Percentiles rank a stretch among this genome's conserved stretches.
phyloP scores from a whole-genome alignment of 2,113 vertebrate species.

The Tragelaphus strepsiceros region DNA sequence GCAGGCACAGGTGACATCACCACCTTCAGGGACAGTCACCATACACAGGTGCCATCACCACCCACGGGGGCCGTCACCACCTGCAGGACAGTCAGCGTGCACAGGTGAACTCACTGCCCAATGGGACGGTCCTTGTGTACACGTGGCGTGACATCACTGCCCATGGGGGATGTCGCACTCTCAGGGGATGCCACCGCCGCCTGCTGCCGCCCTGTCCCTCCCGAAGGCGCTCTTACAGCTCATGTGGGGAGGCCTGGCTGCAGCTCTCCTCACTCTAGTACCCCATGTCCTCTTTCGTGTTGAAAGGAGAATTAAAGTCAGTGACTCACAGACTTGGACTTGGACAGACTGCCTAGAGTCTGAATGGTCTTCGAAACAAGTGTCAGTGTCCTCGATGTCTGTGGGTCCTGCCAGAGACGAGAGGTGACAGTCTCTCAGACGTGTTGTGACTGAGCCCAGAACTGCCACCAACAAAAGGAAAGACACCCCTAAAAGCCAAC shows the following conservation, averaged over 20 bases:
- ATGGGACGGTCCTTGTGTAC: fast-evolving
- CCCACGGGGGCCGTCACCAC: fast-evolving
- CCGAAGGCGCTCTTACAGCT: neutral
- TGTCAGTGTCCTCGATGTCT: conserved; percentile 95
- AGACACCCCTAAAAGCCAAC: fast-evolving
- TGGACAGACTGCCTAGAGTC: conserved; percentile 96
- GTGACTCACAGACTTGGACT: conserved; percentile 95
- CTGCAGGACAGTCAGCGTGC: fast-evolving
- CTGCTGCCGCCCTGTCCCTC: neutral
- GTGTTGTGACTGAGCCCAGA: neutral
- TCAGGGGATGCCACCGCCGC: too few species aligned
- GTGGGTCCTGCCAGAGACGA: conserved; percentile 85
- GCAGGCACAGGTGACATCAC: fast-evolving
- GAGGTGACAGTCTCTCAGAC: neutral
- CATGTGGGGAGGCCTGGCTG: fast-evolving
- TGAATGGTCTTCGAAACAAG: conserved; percentile 99
- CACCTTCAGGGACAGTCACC: too few species aligned
- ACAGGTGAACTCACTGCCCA: fast-evolving
- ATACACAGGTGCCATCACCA: fast-evolving
- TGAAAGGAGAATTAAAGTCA: too few species aligned
- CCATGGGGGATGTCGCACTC: fast-evolving
- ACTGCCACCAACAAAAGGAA: fast-evolving
- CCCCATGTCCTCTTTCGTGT: neutral
- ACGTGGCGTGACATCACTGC: too few species aligned
- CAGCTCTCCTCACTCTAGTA: neutral